Evolutionary conservation across 2,113 vertebrate genomes (phyloP).

Genomic region (Urocynchramus pylzowi): DNA sequence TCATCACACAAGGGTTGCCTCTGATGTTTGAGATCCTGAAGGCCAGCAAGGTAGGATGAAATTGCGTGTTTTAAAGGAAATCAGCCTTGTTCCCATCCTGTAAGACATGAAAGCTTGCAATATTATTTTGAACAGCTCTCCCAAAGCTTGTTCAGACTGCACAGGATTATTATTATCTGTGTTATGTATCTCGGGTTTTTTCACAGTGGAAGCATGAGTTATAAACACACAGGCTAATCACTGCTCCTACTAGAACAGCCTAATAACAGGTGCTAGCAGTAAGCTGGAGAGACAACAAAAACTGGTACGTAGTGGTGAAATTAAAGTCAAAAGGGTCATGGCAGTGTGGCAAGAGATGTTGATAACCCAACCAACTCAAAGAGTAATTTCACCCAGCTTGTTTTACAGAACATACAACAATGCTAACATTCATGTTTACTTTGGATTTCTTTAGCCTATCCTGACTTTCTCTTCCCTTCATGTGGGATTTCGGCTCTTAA

Average conservation of each 20-base stretch:
- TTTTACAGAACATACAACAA: neutral
- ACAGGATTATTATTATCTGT: neutral
- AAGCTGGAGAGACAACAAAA: neutral
- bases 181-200: neutral
- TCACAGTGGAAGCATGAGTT: neutral
- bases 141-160: neutral
- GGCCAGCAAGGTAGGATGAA: slow-evolving; percentile 88
- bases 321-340: neutral
- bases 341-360: neutral
- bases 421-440: neutral
- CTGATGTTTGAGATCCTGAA: slow-evolving; percentile 95
- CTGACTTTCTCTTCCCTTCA: neutral
- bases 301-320: neutral
- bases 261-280: neutral
- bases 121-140: neutral
- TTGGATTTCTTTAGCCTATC: neutral
- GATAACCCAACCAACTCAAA: neutral
- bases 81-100: neutral
- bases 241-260: neutral
- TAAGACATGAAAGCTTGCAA: neutral
- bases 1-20: slow-evolving; percentile 90
- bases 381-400: neutral
- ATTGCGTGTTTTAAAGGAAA: neutral
- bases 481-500: neutral
- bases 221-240: neutral